Evolutionary conservation across 2,888 invertebrate genomes (phyloP), one percentile per base, ranked within the genome.

Genomic region (Didymodactylos carnosus): DNA sequence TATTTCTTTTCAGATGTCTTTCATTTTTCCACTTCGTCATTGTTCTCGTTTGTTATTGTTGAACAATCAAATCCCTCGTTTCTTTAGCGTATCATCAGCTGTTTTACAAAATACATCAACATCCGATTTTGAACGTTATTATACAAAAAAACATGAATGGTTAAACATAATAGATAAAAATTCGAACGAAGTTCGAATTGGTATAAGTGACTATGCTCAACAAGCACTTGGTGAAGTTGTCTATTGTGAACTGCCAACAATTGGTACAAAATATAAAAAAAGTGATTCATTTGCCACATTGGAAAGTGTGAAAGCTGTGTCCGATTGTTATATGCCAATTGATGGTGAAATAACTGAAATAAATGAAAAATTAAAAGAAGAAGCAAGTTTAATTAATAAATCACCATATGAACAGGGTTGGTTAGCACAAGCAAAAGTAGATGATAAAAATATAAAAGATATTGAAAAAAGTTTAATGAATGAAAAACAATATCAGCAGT

Each of bases 121-220:
- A n/a, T n/a, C n/a, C n/a, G n/a, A n/a, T n/a, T 19, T 29, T 10
- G 29, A 53, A 53, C 53, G 53, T 29, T 53, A 53, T 35, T 75
- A 69, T 35, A 75, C 72, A 13, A 70, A 71, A 43, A 72, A 75
- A 51, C 75, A 75, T 25, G 75, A 75, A 75, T 75, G 75, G 75
- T 25, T 75, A 16, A 23, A 69, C 46, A 19, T 72, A 27, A 7
- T 40, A 39, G 40, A 39, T 25, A 3, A 6, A 39, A 70, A 40
- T 27, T 27, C 14, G 13, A 75, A 72, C 19, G 41, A 69, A 39
- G 69, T 71, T 23, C 49, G 43, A 16, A 23, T 75, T 51, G 75
- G 75, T 19, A 72, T 75, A 13, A 75, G 71, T 39, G 72, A 75
- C 41, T 72, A 75, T 72, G 75, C 75, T 75, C 75, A 75, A 70